Base-by-base conservation (phyloP, 1,140 invertebrate genomes). In the Cherax destructor region DNA sequence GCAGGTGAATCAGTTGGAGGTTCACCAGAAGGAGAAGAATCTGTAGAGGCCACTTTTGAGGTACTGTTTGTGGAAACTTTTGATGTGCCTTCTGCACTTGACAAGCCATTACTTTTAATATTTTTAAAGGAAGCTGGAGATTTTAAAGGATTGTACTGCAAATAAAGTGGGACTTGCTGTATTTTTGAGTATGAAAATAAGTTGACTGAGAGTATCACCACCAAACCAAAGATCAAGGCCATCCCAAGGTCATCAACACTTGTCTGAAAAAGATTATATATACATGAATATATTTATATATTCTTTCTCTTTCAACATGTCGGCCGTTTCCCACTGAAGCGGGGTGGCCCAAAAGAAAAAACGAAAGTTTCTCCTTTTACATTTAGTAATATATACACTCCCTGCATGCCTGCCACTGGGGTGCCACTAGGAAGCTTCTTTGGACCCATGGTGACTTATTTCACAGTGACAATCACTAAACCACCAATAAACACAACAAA, bases 231-330 rank as follows among this genome's bases (percentile, higher is more conserved):
- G 21, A 86, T 77, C 72, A 77, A 41, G 74, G 72, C 50, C 85
- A 86, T 86, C 50, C 49, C 85, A 77, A 72, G 50, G 49, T 41
- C 85, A 86, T 59, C 74, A 72, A 86, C 85, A 59, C 72, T 59
- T 59, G 85, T 78, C 85, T 86, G 85, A 2, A 61, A 78, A 13
- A 49, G 59, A 47, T 41, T 24, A 69, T 18, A 65, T 65, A 65
- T 59, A 59, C 11, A 59, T 59, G 11, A 7, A 59, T 59, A 59
- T 59, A 59, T 59, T 7, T 59, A 59, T 59, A 59, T 59, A 59
- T 59, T 7, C n/a, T n/a, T n/a, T n/a, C n/a, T n/a, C n/a, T n/a
- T n/a, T n/a, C n/a, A n/a, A n/a, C n/a, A n/a, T n/a, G n/a, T n/a
- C n/a, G n/a, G n/a, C n/a, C n/a, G n/a, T n/a, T n/a, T n/a, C n/a